Conservation (phyloP, 1,140 invertebrate genomes). For the Chelonus insularis region DNA sequence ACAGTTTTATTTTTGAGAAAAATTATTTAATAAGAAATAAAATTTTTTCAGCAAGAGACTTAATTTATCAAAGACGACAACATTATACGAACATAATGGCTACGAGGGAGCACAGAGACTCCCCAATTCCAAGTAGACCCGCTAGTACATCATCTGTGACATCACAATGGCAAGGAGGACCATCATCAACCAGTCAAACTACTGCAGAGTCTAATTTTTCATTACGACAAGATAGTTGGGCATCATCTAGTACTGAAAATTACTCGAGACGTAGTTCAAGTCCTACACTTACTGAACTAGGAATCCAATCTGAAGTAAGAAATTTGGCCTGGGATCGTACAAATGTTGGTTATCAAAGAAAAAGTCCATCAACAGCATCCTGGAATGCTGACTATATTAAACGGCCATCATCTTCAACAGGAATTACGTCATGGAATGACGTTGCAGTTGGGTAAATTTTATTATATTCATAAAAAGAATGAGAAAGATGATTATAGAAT, state of each 20-base stretch:
- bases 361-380: slow-evolving; percentile 39
- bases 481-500: no score
- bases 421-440: slow-evolving; percentile 45
- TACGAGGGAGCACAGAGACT: slow-evolving; percentile 35
- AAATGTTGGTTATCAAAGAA: slow-evolving; percentile 43
- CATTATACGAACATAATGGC: slow-evolving; percentile 34
- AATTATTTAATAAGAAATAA: not conserved
- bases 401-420: slow-evolving; percentile 38
- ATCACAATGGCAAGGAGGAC: slow-evolving; percentile 46
- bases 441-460: slow-evolving; percentile 40
- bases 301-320: slow-evolving; percentile 44
- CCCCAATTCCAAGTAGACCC: slow-evolving; percentile 41
- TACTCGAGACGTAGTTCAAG: slow-evolving; percentile 42
- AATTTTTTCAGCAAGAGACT: slow-evolving; percentile 33
- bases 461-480: not conserved
- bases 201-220: slow-evolving; percentile 32
- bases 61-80: slow-evolving; percentile 43
- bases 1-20: no score
- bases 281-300: slow-evolving; percentile 51
- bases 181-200: slow-evolving; percentile 27
- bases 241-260: slow-evolving; percentile 24
- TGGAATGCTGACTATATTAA: slow-evolving; percentile 49
- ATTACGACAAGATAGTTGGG: slow-evolving; percentile 42
- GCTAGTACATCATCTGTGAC: slow-evolving; percentile 42
- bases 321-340: slow-evolving; percentile 49